These are phyloP conservation scores for Staurois parvus DNA, from an alignment of 2,797 vertebrate genomes.

Conservation along the genomic window DNA sequence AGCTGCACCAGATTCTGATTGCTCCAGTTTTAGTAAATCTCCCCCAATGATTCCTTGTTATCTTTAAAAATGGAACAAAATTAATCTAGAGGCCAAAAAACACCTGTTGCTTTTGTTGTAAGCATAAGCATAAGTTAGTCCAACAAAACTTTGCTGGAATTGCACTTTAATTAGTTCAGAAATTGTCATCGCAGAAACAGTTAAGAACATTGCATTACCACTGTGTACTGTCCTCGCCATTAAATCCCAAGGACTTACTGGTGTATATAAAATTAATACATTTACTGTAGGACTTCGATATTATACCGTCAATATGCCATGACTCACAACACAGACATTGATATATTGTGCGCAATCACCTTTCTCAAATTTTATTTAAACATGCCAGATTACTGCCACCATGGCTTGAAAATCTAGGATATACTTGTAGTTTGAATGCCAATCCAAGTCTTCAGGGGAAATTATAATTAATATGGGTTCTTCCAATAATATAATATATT, in stretches of 20 bases:
- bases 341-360: not conserved
- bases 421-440: not conserved
- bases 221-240: not conserved
- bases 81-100: too few relatives aligned
- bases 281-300: not conserved
- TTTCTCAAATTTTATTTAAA: not conserved
- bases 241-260: not conserved
- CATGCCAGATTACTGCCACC: not conserved
- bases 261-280: not conserved
- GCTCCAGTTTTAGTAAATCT: too few relatives aligned
- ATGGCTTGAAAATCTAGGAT: not conserved
- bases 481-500: not conserved
- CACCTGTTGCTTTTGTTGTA: too few relatives aligned
- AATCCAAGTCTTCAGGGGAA: not conserved
- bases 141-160: too few relatives aligned
- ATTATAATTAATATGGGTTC: not conserved
- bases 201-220: not conserved
- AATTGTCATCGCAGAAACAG: too few relatives aligned
- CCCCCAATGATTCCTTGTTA: too few relatives aligned
- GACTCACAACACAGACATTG: not conserved
- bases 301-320: not conserved
- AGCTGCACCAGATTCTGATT: too few relatives aligned
- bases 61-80: too few relatives aligned
- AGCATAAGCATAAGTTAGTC: too few relatives aligned
- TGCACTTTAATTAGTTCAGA: too few relatives aligned